Evolutionary conservation across 2,797 vertebrate species (phyloP), one percentile per base, ranked within the genome.

Genomic region (Hybognathus amarus): DNA sequence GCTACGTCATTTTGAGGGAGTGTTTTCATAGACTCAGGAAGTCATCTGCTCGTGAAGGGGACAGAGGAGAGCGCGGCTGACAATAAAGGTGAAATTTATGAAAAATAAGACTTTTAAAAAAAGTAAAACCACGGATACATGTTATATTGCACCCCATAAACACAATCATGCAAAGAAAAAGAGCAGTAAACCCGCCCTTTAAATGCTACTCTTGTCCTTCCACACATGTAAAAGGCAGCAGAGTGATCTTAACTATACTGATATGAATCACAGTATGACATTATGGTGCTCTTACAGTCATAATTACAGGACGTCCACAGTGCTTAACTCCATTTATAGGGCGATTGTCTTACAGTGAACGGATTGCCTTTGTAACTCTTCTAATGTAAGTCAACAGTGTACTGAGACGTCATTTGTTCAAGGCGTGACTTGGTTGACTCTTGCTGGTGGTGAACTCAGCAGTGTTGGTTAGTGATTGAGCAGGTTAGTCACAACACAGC

Each of bases 241-340:
- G 38, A 22, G 12, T 20, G 24, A 70, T 45, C 40, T 70, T 24
- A 69, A 71, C 69, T 20, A 54, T 56, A 8, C 8, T 38, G 50
- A 56, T 54, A 54, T n/a, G 1, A 74, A 38, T 74, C 33, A 54
- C 22, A 54, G 50, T 74, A n/a, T 74, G 30, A 74, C 50, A 54
- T n/a, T 13, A 8, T 52, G 30, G 47, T 7, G 20, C 30, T 54
- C 18, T 54, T 36, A 22, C 12, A 36, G 17, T 15, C 30, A 74
- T 36, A n/a, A 3, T 36, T 22, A 17, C 40, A 52, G 27, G 27
- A 36, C 12, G 22, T 13, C 30, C 27, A 33, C 71, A 54, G 47
- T 13, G 18, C 6, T 52, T 47, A 52, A 13, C 70, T 74, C 71
- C 71, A 54, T 74, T 54, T 74, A 74, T 54, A 74, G 47, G 54